These are phyloP conservation scores for Caretta caretta DNA, from an alignment of 2,113 vertebrate species.

Conservation along the genomic window DNA sequence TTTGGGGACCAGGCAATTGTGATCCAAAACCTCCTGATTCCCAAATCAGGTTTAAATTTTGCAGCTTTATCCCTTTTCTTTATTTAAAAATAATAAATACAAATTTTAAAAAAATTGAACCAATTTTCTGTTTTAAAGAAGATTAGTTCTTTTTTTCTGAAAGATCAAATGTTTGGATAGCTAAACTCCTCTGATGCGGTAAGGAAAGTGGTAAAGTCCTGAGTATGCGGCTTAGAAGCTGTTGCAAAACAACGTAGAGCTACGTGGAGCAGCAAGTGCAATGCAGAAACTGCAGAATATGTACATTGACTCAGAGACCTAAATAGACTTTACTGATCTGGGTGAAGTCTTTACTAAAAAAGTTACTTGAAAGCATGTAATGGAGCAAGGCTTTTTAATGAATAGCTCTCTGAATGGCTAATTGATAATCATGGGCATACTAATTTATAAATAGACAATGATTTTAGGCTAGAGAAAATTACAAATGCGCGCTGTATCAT, in stretches of 20 bases:
- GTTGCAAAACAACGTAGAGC: slow-evolving; percentile 14
- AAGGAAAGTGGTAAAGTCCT: slow-evolving; percentile 47
- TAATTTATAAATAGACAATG: neutral
- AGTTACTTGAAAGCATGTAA: slow-evolving; percentile 9
- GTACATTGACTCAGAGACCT: neutral
- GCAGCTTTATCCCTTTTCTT: neutral
- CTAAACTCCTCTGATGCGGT: neutral
- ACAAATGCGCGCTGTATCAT: neutral
- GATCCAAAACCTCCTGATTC: neutral
- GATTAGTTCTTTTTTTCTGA: neutral
- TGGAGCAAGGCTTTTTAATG: slow-evolving; percentile 31
- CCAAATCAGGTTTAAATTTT: neutral
- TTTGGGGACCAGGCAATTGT: slow-evolving; percentile 9
- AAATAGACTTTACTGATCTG: slow-evolving; percentile 38
- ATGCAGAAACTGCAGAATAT: slow-evolving; percentile 43
- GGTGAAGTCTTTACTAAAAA: neutral
- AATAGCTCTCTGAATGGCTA: neutral
- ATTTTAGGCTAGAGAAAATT: slow-evolving; percentile 15
- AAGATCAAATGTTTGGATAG: neutral
- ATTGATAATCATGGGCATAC: neutral
- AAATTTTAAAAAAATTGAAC: neutral
- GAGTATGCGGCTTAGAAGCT: slow-evolving; percentile 8
- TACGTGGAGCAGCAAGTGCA: slow-evolving; percentile 58
- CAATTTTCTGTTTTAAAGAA: neutral
- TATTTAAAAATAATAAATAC: neutral